phyloP scores from a whole-genome alignment of 2,113 vertebrate genomes.

The Athene noctua region DNA sequence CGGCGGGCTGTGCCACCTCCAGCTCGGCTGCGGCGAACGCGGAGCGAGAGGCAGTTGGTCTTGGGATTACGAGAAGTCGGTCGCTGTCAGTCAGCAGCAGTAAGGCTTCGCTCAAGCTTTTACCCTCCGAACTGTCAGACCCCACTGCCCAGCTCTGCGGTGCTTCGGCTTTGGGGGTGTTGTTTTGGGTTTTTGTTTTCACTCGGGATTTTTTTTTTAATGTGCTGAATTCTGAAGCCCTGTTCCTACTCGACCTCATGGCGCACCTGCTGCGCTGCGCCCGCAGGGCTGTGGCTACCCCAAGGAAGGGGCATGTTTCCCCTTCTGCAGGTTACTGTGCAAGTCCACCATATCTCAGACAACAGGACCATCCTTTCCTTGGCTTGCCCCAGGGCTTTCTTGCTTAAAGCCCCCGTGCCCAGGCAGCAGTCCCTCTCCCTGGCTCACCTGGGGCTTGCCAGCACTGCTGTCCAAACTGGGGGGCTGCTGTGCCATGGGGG shows the following conservation, averaged over 20 bases:
- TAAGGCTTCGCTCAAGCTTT: background rate
- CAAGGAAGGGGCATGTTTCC: no score
- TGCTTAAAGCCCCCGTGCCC: no score
- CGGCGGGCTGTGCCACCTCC: conserved; percentile 31
- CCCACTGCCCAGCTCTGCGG: background rate
- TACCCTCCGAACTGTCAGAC: background rate
- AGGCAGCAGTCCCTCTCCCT: no score
- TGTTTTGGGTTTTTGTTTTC: background rate
- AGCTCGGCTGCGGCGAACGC: background rate
- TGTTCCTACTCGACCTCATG: background rate
- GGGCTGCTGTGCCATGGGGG: no score
- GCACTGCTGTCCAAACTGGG: no score
- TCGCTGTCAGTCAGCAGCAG: background rate
- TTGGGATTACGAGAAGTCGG: background rate
- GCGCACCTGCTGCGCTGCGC: no score
- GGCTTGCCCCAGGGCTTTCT: no score
- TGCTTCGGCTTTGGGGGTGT: background rate
- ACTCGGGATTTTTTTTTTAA: background rate
- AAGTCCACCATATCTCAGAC: no score
- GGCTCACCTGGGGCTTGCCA: no score
- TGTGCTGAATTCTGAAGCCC: background rate
- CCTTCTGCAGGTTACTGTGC: no score
- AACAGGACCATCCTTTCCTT: no score
- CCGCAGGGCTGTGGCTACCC: no score
- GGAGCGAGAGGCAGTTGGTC: background rate